A percentile compares a stretch with the other conserved stretches of the same genome.
These are phyloP conservation scores for Polypedilum pembai DNA, from an alignment of 1,140 invertebrate genomes.

Conservation along the genomic window DNA sequence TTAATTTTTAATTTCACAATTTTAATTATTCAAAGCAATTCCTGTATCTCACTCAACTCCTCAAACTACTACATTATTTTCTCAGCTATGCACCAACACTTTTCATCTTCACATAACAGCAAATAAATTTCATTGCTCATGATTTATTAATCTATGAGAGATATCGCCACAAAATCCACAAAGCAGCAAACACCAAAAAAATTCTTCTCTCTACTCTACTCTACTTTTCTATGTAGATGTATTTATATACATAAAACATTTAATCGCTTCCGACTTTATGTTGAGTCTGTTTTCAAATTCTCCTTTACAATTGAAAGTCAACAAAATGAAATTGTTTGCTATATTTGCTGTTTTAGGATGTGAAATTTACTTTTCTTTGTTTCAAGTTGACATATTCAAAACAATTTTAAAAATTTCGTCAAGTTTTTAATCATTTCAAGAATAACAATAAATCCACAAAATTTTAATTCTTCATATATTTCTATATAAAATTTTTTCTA, in stretches of 20 bases:
- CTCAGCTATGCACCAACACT: constrained; percentile 24
- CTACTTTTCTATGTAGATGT: neutral
- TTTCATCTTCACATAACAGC: constrained; percentile 23
- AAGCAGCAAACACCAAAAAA: constrained; percentile 18
- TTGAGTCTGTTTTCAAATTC: neutral
- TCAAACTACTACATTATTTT: neutral
- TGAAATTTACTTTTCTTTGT: no score
- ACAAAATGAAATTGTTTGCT: no score
- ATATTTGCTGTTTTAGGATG: no score
- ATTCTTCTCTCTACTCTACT: neutral
- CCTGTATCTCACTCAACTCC: neutral
- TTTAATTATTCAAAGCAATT: constrained; percentile 25
- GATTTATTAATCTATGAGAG: constrained; percentile 26
- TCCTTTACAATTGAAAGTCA: no score
- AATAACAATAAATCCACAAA: no score
- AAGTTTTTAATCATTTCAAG: no score
- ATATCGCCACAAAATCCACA: constrained; percentile 23
- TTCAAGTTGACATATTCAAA: no score
- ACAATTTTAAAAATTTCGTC: no score
- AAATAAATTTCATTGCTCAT: constrained; percentile 22
- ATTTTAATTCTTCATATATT: no score
- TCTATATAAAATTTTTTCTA: no score
- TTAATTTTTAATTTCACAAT: constrained; percentile 25
- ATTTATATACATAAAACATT: constrained; percentile 22
- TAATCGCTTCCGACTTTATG: constrained; percentile 18